Evolutionary conservation across 1,140 invertebrate species (phyloP).

Genomic region (Eufriesea mexicana): DNA sequence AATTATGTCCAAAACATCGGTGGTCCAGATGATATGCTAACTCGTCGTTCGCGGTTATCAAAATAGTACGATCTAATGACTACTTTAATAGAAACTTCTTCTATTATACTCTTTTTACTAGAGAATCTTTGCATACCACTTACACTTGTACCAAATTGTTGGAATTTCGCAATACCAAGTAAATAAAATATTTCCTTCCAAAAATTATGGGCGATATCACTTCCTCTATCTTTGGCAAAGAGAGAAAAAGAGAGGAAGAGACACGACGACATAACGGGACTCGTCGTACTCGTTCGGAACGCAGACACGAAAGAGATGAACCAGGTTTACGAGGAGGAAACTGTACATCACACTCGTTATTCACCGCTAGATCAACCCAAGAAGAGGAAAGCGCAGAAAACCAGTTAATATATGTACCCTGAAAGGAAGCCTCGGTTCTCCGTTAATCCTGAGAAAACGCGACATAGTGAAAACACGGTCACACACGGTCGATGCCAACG

Average conservation of each 20-base stretch:
- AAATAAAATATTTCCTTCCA: too few relatives aligned
- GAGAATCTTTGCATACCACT: too few relatives aligned
- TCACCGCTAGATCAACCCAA: slow-evolving; percentile 40
- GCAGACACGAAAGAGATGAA: neutral
- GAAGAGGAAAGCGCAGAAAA: slow-evolving; percentile 43
- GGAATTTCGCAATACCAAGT: too few relatives aligned
- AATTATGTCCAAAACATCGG: too few relatives aligned
- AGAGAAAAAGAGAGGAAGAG: neutral
- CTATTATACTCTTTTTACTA: too few relatives aligned
- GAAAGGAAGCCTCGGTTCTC: slow-evolving; percentile 53
- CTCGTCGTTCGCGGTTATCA: too few relatives aligned
- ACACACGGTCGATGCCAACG: slow-evolving; percentile 32
- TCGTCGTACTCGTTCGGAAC: slow-evolving; percentile 37
- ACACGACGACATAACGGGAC: neutral
- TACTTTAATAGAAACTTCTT: too few relatives aligned
- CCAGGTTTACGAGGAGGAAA: slow-evolving; percentile 25
- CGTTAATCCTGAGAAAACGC: slow-evolving; percentile 50
- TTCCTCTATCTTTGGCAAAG: neutral
- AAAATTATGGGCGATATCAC: neutral
- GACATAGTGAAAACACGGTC: neutral
- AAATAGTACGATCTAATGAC: too few relatives aligned
- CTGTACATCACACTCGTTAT: slow-evolving; percentile 42
- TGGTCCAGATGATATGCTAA: too few relatives aligned
- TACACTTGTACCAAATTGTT: too few relatives aligned
- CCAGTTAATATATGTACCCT: slow-evolving; percentile 47